Percentiles rank a stretch among this genome's conserved stretches.
These are phyloP conservation scores for Ormyrus thymus DNA, from an alignment of 2,888 invertebrate species.

Conservation along the genomic window DNA sequence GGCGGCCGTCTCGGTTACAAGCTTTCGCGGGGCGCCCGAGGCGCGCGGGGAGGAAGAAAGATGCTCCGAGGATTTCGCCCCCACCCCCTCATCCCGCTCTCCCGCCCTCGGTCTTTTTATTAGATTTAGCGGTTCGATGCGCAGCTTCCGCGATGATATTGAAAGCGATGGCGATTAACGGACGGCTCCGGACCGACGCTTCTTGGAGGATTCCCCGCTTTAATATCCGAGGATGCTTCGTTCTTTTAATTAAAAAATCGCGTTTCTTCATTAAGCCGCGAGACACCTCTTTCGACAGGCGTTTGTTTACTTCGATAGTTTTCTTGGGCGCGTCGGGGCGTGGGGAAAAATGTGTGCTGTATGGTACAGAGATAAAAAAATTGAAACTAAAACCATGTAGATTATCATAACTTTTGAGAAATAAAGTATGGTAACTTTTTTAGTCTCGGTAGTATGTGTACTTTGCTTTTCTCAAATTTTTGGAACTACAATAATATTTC, in stretches of 20 bases:
- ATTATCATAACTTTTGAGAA: too few relatives aligned
- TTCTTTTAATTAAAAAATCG: slow-evolving; percentile 44
- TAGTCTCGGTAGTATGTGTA: too few relatives aligned
- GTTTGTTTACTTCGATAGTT: too few relatives aligned
- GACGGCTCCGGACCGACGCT: slow-evolving; percentile 28
- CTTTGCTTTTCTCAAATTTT: too few relatives aligned
- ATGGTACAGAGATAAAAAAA: too few relatives aligned
- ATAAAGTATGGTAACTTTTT: too few relatives aligned
- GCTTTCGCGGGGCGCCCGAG: neutral
- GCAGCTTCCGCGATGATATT: slow-evolving; percentile 52
- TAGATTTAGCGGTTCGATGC: slow-evolving; percentile 56
- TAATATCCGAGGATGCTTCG: neutral
- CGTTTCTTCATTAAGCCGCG: neutral
- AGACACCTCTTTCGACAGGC: too few relatives aligned
- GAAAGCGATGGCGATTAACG: slow-evolving; percentile 54
- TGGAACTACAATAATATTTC: too few relatives aligned
- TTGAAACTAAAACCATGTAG: too few relatives aligned
- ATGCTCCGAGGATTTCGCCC: slow-evolving; percentile 20
- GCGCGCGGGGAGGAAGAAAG: slow-evolving; percentile 26
- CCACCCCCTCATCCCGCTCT: slow-evolving; percentile 23
- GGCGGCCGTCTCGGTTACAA: slow-evolving; percentile 33
- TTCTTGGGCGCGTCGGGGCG: too few relatives aligned
- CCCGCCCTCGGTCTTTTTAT: slow-evolving; percentile 35
- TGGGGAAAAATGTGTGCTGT: too few relatives aligned
- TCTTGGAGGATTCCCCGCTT: slow-evolving; percentile 10